These are phyloP conservation scores for Silvanus unidentatus DNA, from an alignment of 2,888 invertebrate species.

Conservation along the genomic window DNA sequence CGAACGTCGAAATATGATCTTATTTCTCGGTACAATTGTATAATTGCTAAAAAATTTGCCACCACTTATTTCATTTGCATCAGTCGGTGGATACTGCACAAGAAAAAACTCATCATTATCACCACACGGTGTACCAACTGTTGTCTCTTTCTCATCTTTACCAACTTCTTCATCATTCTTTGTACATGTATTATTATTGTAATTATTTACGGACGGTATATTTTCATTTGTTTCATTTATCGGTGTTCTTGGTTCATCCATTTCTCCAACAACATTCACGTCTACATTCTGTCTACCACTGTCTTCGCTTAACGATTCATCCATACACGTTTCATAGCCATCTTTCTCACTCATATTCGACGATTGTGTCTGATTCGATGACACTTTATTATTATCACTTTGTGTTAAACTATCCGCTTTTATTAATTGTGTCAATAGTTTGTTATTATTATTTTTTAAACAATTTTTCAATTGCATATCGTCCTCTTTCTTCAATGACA, in stretches of 20 bases:
- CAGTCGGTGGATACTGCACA: conserved; percentile 36
- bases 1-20: conserved; percentile 33
- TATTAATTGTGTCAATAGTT: conserved; percentile 16
- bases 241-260: conserved; percentile 30
- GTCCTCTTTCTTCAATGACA: conserved; percentile 13
- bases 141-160: conserved; percentile 16
- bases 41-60: conserved; percentile 39
- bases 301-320: conserved; percentile 52
- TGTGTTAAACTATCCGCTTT: conserved; percentile 29
- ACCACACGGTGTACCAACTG: conserved; percentile 25
- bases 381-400: conserved; percentile 24
- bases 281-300: conserved; percentile 18
- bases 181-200: too few relatives aligned
- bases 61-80: conserved; percentile 19
- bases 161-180: conserved; percentile 33
- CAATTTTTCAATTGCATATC: conserved; percentile 6
- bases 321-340: conserved; percentile 59
- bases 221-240: conserved; percentile 29
- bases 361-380: conserved; percentile 15
- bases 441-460: conserved; percentile 14
- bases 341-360: conserved; percentile 34
- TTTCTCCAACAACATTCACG: conserved; percentile 14
- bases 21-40: conserved; percentile 32
- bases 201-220: too few relatives aligned
- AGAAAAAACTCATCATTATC: conserved; percentile 45